phyloP scores from a whole-genome alignment of 2,888 invertebrate genomes.

The Caenorhabditis wallacei region DNA sequence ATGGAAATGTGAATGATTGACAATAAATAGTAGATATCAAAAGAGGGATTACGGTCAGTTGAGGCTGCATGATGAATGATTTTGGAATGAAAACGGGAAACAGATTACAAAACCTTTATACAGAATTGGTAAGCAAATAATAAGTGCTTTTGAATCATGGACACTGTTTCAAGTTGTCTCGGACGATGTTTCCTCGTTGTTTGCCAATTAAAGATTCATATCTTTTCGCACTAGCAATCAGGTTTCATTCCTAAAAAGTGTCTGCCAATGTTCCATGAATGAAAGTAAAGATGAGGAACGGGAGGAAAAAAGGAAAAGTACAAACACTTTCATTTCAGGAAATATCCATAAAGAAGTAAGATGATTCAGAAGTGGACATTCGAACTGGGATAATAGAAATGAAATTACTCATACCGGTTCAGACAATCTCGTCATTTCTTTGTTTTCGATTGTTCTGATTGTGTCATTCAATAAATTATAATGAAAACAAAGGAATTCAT shows the following conservation, averaged over 20 bases:
- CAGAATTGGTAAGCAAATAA: slow-evolving; percentile 57
- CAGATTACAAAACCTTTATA: slow-evolving; percentile 50
- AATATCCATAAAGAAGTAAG: neutral
- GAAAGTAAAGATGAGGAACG: slow-evolving; percentile 15
- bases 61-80: neutral
- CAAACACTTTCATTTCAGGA: neutral
- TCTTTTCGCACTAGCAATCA: slow-evolving; percentile 46
- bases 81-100: slow-evolving; percentile 20
- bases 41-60: slow-evolving; percentile 28
- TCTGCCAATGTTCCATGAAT: slow-evolving; percentile 38
- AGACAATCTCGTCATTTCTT: too few species aligned
- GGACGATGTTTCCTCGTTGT: slow-evolving; percentile 47
- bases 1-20: slow-evolving; percentile 55
- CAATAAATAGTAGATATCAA: neutral
- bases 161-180: slow-evolving; percentile 49
- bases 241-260: slow-evolving; percentile 53
- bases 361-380: neutral
- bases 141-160: slow-evolving; percentile 17
- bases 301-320: slow-evolving; percentile 17
- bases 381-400: neutral
- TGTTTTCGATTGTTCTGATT: too few species aligned
- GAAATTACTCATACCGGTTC: too few species aligned
- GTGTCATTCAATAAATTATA: too few species aligned
- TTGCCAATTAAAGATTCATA: slow-evolving; percentile 52
- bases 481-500: too few species aligned